Base-by-base conservation (phyloP, 2,113 vertebrate genomes). In the Triplophysa rosa region DNA sequence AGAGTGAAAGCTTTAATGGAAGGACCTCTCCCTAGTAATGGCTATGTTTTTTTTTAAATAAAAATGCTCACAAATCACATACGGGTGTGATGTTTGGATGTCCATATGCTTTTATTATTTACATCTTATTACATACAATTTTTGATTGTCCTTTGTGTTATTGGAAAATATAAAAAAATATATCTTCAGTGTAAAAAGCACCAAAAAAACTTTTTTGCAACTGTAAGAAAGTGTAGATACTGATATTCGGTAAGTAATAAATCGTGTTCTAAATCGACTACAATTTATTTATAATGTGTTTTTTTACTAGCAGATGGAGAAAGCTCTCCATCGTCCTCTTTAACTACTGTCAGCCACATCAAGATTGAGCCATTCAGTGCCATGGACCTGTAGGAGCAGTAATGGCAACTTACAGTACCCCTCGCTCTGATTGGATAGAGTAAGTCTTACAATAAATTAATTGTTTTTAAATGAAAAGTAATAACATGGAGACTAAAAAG, bases 401-500 rank as follows among this genome's bases (percentile, higher is more conserved):
- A 73, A 86, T 80, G 87, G 84, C 68, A 86, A 56, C 74, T 77
- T 82, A 59, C 83, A 40, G 69, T 72, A 72, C 21, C 19, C 64
- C 70, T 79, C 86, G 82, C 79, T 87, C 71, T 91, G 84, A 91
- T 78, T 75, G 81, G 87, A 89, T 85, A 83, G 75, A 90, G 63
- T 81, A 58, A 14, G 33, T 68, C 11, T 42, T 61, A 4, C 12
- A 70, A 56, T 71, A n/a, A 71, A 13, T 7, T 7, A 1, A 21
- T 56, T 54, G 24, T 69, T 69, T 52, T 49, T 13, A 33, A 33
- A 12, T 49, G 13, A 68, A 69, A 17, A 9, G 16, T 29, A 52
- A 68, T 68, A 6, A 49, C 8, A 49, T 24, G 14, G 14, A 49
- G 21, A 8, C 8, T 49, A 10, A 26, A 49, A 45, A 23, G 37